Percentiles rank a stretch among this genome's conserved stretches.
These are phyloP conservation scores for Scaptomyza parva DNA, from an alignment of 2,888 invertebrate genomes.

Conservation along the genomic window DNA sequence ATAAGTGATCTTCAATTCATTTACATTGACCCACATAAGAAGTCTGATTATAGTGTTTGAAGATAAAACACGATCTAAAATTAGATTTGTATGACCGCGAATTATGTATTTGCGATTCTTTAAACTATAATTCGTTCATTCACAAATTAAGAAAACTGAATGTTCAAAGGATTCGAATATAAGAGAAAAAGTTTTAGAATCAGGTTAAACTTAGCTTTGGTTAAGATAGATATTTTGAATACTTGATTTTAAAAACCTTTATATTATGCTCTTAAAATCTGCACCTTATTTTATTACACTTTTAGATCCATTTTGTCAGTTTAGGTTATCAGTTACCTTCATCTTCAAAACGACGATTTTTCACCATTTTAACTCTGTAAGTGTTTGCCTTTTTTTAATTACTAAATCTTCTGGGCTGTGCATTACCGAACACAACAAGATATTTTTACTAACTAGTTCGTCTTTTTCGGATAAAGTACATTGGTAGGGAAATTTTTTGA, in stretches of 20 bases:
- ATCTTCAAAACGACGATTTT: slow-evolving; percentile 52
- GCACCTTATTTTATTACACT: background rate
- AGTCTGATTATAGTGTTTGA: too few relatives aligned
- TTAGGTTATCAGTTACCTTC: slow-evolving; percentile 19
- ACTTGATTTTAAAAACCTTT: too few relatives aligned
- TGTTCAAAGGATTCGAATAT: too few relatives aligned
- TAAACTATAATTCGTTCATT: too few relatives aligned
- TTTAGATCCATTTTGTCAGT: background rate
- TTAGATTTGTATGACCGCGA: background rate
- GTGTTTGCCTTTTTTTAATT: background rate
- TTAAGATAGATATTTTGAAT: too few relatives aligned
- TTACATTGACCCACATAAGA: slow-evolving; percentile 16
- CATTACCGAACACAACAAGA: slow-evolving; percentile 30
- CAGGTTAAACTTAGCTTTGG: too few relatives aligned
- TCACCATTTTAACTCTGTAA: slow-evolving; percentile 31
- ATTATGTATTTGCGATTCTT: too few relatives aligned
- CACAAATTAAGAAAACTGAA: too few relatives aligned
- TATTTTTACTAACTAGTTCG: slow-evolving; percentile 24
- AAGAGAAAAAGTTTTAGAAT: too few relatives aligned
- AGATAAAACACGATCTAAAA: background rate
- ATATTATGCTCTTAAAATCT: background rate
- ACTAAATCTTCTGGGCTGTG: background rate
- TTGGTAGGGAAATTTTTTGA: background rate
- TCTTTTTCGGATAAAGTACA: slow-evolving; percentile 1
- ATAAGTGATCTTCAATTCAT: background rate